Percentiles rank a stretch among this genome's conserved stretches.
phyloP scores from a whole-genome alignment of 2,888 invertebrate species.

The Serripes groenlandicus region DNA sequence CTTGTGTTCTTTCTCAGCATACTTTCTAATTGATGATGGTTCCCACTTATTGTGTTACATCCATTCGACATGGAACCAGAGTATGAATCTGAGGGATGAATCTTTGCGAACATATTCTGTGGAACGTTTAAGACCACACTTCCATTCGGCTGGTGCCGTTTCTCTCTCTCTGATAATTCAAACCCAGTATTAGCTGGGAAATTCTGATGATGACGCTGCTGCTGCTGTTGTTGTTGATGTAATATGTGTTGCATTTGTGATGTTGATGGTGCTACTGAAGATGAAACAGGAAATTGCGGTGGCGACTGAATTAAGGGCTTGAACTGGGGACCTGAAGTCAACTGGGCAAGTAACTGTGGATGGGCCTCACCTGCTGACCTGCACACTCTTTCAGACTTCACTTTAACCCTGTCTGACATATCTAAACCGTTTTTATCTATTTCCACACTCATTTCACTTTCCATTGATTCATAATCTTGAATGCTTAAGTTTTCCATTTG shows the following conservation, averaged over 20 bases:
- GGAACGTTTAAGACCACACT: conserved; percentile 61
- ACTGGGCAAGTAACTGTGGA: conserved; percentile 82
- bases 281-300: neutral
- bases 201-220: conserved; percentile 19
- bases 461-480: conserved; percentile 47
- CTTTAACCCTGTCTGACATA: conserved; percentile 5
- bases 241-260: neutral
- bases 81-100: neutral
- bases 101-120: conserved; percentile 39
- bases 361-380: conserved; percentile 80
- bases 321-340: conserved; percentile 71
- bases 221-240: too few relatives aligned
- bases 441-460: conserved; percentile 37
- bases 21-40: conserved; percentile 16
- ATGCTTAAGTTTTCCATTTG: conserved; percentile 58
- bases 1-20: conserved; percentile 9
- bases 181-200: neutral
- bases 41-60: neutral
- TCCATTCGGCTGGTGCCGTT: neutral
- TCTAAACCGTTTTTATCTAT: conserved; percentile 24
- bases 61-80: conserved; percentile 10
- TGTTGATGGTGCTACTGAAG: neutral
- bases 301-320: conserved; percentile 41
- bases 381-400: conserved; percentile 28
- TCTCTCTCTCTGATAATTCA: neutral